Conservation (phyloP, 2,888 invertebrate species). For the Andrena hattorfiana region DNA sequence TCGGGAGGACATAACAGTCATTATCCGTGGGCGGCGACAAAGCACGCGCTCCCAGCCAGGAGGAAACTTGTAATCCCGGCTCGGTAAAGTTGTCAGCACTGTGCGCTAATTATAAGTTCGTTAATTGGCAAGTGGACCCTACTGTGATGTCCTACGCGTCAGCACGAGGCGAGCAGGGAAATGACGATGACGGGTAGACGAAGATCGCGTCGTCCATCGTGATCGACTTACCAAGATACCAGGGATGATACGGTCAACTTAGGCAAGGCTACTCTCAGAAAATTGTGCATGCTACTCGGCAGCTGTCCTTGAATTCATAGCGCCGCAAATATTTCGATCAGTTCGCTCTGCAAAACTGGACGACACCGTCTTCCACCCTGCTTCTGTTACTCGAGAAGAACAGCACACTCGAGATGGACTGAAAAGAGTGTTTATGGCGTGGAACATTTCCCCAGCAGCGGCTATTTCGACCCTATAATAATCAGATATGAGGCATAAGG, state of each 20-base stretch:
- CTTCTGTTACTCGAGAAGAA: no score
- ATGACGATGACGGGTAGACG: slow-evolving; percentile 45
- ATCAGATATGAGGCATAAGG: slow-evolving; percentile 28
- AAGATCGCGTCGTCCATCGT: slow-evolving; percentile 7
- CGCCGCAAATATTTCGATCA: no score
- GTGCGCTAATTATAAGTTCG: slow-evolving; percentile 80
- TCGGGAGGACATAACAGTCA: slow-evolving; percentile 56
- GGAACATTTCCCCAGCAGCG: neutral
- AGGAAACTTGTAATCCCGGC: slow-evolving; percentile 66
- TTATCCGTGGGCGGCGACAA: slow-evolving; percentile 63
- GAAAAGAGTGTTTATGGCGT: neutral
- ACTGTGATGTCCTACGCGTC: slow-evolving; percentile 41
- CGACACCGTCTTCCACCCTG: no score
- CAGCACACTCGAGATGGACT: neutral
- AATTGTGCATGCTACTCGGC: neutral
- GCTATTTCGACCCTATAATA: slow-evolving; percentile 26
- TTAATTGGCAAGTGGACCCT: slow-evolving; percentile 76
- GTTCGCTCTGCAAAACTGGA: no score
- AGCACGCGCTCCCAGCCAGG: slow-evolving; percentile 60
- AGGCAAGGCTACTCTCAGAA: neutral
- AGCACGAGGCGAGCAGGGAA: slow-evolving; percentile 15
- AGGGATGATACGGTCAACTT: neutral
- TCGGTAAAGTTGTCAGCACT: slow-evolving; percentile 66
- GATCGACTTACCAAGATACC: slow-evolving; percentile 35
- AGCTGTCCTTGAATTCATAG: no score